Base-by-base conservation (phyloP, 1,140 invertebrate species). In the Subanguina moxae region DNA sequence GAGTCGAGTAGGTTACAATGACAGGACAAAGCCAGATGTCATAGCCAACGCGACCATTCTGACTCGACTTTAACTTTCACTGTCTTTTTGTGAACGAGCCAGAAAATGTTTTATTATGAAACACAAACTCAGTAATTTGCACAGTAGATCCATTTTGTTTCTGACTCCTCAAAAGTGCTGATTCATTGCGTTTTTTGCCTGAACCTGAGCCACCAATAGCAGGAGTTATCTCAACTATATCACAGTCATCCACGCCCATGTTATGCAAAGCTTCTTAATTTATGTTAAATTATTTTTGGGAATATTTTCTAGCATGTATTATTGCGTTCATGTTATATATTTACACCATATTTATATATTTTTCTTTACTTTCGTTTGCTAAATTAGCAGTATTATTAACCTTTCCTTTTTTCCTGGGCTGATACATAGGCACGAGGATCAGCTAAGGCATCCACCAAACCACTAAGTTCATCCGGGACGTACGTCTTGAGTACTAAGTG, bases 401-500 rank as follows among this genome's bases (percentile, higher is more conserved):
- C n/a, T n/a, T n/a, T 61, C 5, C 69, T 38, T 56, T 71, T 71
- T 63, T 71, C 69, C 64, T 71, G 69, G 1, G 76, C 76, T 1
- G 90, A 90, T 76, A 92, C 87, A 83, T 93, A 94, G 42, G 91
- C 93, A 72, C 91, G 87, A 0, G 95, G 95, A 83, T 96, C 94
- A 43, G 93, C 94, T 62, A 98, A 84, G 9, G 94, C 94, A 73
- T 94, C 93, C 90, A 98, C 97, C 80, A 98, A 90, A 83, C 91
- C 91, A 88, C 94, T 92, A 83, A 97, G 91, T 65, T 95, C 95
- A 86, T 98, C 95, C 62, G 96, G 96, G 67, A 98, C 94, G 86
- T 99, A 99, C 74, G 98, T 99, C 86, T 98, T 98, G 48, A 98
- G 88, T 84, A 97, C 93, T 78, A 99, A 95, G 83, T 96, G 93